Evolutionary conservation across 92 coral and sea anemone species (phyloP), one percentile per base, ranked within the genome.

Genomic region (Epizoanthus ramosus): DNA sequence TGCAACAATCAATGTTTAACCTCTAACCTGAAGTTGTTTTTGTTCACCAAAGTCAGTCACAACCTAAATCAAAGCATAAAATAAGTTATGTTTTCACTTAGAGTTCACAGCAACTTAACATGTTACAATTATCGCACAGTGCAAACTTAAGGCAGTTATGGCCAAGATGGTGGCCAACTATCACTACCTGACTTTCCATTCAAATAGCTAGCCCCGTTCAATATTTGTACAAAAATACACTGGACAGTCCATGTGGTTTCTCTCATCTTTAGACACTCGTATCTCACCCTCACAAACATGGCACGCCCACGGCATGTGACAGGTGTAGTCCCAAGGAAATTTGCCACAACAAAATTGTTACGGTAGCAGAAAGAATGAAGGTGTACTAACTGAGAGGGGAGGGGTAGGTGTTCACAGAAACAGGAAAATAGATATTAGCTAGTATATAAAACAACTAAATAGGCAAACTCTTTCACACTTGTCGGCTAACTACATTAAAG

Each of bases 11-110:
- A 74, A 50, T 58, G 57, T 71, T 77, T 77, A 41, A 84, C n/a
- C 39, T 83, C 91, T 84, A 75, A 88, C 91, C 91, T 88, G 91
- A 12, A 88, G 75, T 56, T 85, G 86, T 74, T 84, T 88, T 73
- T 88, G 91, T 41, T 74, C 83, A 73, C 85, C 88, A 76, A 59
- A 88, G 69, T 85, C 88, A 60, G 83, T 80, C 69, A 85, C 84
- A 66, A 88, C 91, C 91, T 88, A 80, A 19, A 79, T 68, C 35
- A 77, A 74, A 72, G 86, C 81, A 88, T 58, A 23, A 50, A 9
- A 1, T 35, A 60, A 16, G 0, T 3, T 67, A 10, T n/a, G n/a
- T 8, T 50, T 50, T 50, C 54, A 50, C 10, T 50, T 50, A 50
- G 63, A 74, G 18, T 74, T 74, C n/a, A 56, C 50, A 74, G 79